Base-by-base conservation (phyloP, 2,888 invertebrate species). In the Cepaea hortensis region DNA sequence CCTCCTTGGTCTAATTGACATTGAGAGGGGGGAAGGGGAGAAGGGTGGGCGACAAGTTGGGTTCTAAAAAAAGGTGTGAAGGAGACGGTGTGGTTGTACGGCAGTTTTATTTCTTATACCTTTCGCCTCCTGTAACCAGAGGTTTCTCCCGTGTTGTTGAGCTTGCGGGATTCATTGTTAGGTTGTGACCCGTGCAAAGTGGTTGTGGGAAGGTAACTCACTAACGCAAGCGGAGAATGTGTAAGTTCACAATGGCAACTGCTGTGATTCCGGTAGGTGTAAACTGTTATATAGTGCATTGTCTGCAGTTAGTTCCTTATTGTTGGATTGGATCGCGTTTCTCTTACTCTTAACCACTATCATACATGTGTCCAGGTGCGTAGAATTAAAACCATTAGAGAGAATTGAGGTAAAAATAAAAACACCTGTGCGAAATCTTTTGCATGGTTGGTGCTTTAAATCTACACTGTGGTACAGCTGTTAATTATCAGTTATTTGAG, bases 61-160 rank as follows among this genome's bases (percentile, higher is more conserved):
- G 72, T 23, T 72, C n/a, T 23, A 23, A 72, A 72, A 18, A 15
- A 79, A 79, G 79, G 79, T 79, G 79, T 62, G 79, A 79, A 13
- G 35, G 13, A 79, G 79, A 46, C 23, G 62, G 62, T 79, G 79
- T 46, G 15, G 79, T 46, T 62, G 62, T 20, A 48, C 76, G 48
- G 76, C 76, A 23, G 23, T 55, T 23, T 46, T 13, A 35, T 23
- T 35, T 55, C 35, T 35, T 62, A 35, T 62, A 62, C 79, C 79
- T 62, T 79, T 79, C 62, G 61, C 18, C 62, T 79, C 61, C 62
- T 61, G 35, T 61, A 61, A 5, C 3, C 77, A 5, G 61, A 35
- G 79, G 61, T 62, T 55, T 75, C 55, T 35, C 79, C 79, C 61
- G 79, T 79, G 79, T 79, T 62, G 79, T 79, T 35, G 62, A 15